Conservation (phyloP, 2,797 vertebrate genomes). For the Erethizon dorsatum region DNA sequence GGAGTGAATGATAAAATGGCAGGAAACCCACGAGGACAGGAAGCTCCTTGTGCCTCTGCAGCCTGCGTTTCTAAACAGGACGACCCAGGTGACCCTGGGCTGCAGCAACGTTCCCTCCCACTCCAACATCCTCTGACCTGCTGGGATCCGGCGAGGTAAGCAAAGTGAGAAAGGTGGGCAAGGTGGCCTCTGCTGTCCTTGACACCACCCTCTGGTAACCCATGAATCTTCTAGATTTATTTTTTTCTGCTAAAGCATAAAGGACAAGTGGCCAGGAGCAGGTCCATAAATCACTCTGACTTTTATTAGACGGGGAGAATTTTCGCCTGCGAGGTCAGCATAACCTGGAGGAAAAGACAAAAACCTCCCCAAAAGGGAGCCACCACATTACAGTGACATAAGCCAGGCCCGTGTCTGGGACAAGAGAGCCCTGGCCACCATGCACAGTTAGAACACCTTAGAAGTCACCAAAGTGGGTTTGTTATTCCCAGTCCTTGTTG, state of each 20-base stretch:
- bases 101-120: background rate
- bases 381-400: conserved; percentile 55
- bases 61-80: background rate
- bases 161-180: background rate
- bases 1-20: background rate
- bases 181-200: background rate
- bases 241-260: conserved; percentile 71
- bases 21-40: background rate
- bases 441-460: background rate
- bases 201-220: conserved; percentile 30
- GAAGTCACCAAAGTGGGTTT: conserved; percentile 29
- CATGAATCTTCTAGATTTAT: conserved; percentile 59
- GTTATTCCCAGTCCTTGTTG: background rate
- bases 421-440: background rate
- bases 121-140: background rate
- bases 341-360: conserved; percentile 63
- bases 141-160: background rate
- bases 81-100: background rate
- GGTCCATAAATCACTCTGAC: conserved; percentile 77
- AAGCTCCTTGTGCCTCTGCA: background rate
- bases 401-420: conserved; percentile 58
- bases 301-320: conserved; percentile 78
- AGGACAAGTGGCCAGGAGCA: conserved; percentile 72
- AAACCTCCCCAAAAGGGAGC: conserved; percentile 43
- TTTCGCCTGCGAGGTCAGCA: conserved; percentile 75